These are phyloP conservation scores for Onychomys torridus DNA, from an alignment of 2,797 vertebrate genomes.

Conservation along the genomic window DNA sequence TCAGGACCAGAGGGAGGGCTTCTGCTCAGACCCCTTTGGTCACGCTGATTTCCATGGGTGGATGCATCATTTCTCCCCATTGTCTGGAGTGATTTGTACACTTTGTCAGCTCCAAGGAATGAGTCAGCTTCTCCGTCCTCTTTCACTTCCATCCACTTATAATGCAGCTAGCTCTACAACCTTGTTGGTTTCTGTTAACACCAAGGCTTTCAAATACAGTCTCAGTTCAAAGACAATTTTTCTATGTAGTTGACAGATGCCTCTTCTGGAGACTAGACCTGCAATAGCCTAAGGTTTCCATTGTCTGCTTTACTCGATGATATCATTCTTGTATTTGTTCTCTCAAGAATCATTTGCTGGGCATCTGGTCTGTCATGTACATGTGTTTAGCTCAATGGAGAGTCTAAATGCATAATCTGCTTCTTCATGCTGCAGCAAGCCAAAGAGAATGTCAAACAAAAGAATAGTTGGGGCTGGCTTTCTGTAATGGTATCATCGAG, in stretches of 20 bases:
- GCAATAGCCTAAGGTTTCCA: background rate
- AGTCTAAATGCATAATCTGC: background rate
- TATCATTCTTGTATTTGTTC: background rate
- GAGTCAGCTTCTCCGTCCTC: slow-evolving; percentile 65
- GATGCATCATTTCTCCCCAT: slow-evolving; percentile 28
- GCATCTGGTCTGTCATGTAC: background rate
- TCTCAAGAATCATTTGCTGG: background rate
- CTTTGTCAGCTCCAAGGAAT: slow-evolving; percentile 53
- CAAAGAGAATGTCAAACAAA: background rate
- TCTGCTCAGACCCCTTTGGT: slow-evolving; percentile 17
- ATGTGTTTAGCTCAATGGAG: background rate
- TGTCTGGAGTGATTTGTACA: background rate
- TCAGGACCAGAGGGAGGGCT: background rate
- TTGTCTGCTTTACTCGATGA: background rate
- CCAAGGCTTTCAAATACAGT: slow-evolving; percentile 12
- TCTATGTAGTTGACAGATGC: background rate
- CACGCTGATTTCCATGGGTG: slow-evolving; percentile 1
- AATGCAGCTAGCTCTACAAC: background rate
- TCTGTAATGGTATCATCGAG: background rate
- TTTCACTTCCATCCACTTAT: slow-evolving; percentile 17
- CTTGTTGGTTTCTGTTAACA: slow-evolving; percentile 19
- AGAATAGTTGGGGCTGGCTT: background rate
- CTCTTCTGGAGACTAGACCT: background rate
- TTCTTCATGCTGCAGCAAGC: background rate
- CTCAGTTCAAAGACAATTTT: slow-evolving; percentile 56